phyloP scores from a whole-genome alignment of 1,140 invertebrate genomes.

The Drosophila kurseongensis region DNA sequence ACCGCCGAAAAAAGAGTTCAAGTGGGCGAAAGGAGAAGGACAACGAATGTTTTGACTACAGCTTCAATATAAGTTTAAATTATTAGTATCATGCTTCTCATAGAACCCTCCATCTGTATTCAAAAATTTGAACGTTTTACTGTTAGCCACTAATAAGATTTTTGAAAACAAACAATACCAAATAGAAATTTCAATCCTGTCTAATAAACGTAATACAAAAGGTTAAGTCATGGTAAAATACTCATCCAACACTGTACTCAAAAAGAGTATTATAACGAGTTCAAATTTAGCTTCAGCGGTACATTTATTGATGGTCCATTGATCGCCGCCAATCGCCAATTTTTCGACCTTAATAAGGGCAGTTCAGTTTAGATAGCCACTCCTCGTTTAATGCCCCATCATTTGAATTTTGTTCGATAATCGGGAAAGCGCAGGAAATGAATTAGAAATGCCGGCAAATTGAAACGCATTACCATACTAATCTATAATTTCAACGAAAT shows the following conservation, averaged over 20 bases:
- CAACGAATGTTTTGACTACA: constrained; percentile 13
- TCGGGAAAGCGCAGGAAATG: constrained; percentile 27
- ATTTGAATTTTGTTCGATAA: constrained; percentile 34
- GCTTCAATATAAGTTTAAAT: not conserved
- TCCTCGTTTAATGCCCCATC: constrained; percentile 16
- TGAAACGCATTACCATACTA: constrained; percentile 51
- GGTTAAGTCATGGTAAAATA: too few relatives aligned
- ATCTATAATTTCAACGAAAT: constrained; percentile 71
- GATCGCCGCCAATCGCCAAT: constrained; percentile 4
- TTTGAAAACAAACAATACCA: too few relatives aligned
- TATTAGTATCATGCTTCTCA: not conserved
- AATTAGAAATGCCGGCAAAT: constrained; percentile 52
- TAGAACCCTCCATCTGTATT: too few relatives aligned
- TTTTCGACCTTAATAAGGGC: not conserved
- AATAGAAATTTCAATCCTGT: too few relatives aligned
- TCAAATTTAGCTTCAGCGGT: not conserved
- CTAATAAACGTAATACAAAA: too few relatives aligned
- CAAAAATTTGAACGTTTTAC: too few relatives aligned
- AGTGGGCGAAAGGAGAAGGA: constrained; percentile 3
- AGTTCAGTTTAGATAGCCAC: not conserved
- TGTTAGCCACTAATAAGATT: too few relatives aligned
- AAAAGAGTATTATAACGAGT: too few relatives aligned
- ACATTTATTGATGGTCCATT: not conserved
- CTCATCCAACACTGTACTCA: too few relatives aligned
- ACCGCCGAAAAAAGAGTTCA: constrained; percentile 14